phyloP scores from a whole-genome alignment of 2,888 invertebrate species.

The Empis livida region DNA sequence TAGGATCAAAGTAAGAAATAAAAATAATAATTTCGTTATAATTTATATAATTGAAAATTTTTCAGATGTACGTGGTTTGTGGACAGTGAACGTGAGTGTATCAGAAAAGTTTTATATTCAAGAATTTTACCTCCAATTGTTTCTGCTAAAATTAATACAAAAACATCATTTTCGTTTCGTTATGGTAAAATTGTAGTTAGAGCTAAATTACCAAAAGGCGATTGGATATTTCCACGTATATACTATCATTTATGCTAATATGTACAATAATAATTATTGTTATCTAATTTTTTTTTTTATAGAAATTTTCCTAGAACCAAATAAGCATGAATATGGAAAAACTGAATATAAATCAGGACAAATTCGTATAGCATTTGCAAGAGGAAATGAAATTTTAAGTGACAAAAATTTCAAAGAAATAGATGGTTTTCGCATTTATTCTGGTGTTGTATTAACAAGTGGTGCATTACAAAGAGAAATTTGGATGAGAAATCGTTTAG shows the following conservation, averaged over 20 bases:
- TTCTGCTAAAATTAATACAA: constrained; percentile 49
- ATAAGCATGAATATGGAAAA: constrained; percentile 44
- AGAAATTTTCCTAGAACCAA: constrained; percentile 53
- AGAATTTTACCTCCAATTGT: constrained; percentile 54
- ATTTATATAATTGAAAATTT: neutral
- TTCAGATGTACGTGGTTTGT: constrained; percentile 37
- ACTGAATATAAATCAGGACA: constrained; percentile 49
- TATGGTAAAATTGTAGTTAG: constrained; percentile 56
- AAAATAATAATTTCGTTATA: neutral
- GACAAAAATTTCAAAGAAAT: constrained; percentile 17
- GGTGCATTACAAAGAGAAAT: constrained; percentile 22
- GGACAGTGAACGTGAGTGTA: constrained; percentile 27
- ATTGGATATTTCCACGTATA: constrained; percentile 65
- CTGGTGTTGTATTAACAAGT: constrained; percentile 20
- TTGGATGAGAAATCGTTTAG: constrained; percentile 33
- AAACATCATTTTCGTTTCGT: constrained; percentile 48
- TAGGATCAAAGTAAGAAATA: too few relatives aligned
- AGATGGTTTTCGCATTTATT: constrained; percentile 22
- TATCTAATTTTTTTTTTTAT: constrained; percentile 34
- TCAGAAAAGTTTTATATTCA: constrained; percentile 17
- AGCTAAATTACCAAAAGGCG: constrained; percentile 56
- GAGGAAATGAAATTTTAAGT: constrained; percentile 42
- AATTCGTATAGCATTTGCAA: constrained; percentile 54
- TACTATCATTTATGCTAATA: too few relatives aligned
- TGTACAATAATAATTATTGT: neutral